Evolutionary conservation across 2,888 invertebrate genomes (phyloP).

Genomic region (Clusia tigrina): DNA sequence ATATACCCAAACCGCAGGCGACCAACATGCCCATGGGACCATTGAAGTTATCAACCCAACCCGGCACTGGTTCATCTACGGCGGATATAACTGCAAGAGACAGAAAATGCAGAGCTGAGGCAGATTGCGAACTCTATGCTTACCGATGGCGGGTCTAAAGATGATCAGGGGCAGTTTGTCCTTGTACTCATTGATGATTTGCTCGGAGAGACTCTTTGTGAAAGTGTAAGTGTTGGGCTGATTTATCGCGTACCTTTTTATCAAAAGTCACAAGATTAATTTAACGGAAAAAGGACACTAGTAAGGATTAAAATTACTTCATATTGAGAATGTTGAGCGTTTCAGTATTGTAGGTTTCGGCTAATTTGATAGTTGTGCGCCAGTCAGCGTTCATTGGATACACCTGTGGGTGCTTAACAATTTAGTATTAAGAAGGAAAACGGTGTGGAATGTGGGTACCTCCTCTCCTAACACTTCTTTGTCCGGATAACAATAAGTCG

Average conservation of each 20-base stretch:
- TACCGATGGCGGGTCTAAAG: constrained; percentile 87
- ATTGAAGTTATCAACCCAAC: constrained; percentile 93
- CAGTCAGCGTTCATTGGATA: constrained; percentile 71
- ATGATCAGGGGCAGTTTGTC: constrained; percentile 77
- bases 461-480: constrained; percentile 76
- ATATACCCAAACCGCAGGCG: constrained; percentile 76
- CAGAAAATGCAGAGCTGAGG: no score
- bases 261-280: no score
- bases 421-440: not conserved
- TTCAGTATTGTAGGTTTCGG: constrained; percentile 70
- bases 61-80: constrained; percentile 71
- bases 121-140: no score
- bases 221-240: constrained; percentile 93
- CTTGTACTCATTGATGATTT: constrained; percentile 74
- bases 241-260: constrained; percentile 68
- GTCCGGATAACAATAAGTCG: constrained; percentile 87
- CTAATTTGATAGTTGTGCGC: constrained; percentile 72
- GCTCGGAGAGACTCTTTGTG: constrained; percentile 87
- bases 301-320: constrained; percentile 65
- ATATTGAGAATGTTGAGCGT: constrained; percentile 67
- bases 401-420: no score
- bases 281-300: not conserved
- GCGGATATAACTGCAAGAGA: constrained; percentile 70
- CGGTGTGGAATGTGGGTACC: constrained; percentile 62
- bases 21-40: constrained; percentile 82